phyloP scores from a whole-genome alignment of 2,113 vertebrate genomes.

The Ptyas mucosa region DNA sequence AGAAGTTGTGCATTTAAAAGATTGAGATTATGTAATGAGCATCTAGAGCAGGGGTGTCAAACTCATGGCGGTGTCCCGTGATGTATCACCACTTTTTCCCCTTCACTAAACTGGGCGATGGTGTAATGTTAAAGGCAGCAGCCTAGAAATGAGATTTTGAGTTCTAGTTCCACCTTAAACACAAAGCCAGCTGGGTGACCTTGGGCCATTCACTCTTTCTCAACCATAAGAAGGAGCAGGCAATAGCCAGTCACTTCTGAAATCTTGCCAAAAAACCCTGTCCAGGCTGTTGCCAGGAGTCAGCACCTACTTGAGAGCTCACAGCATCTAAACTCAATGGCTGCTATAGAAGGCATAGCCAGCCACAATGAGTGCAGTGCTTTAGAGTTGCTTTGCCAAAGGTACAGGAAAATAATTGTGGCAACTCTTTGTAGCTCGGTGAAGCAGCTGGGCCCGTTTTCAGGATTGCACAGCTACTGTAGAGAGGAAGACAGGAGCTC shows the following conservation, averaged over 20 bases:
- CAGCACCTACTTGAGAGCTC: not conserved
- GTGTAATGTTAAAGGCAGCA: not conserved
- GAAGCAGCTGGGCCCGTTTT: not conserved
- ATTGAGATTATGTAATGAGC: not conserved
- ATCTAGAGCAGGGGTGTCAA: not conserved
- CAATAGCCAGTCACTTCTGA: not conserved
- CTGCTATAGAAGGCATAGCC: not conserved
- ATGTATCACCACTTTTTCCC: too few species aligned
- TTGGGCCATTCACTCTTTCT: not conserved
- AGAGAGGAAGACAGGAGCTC: not conserved
- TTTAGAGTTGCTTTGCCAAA: not conserved
- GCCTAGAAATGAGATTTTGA: not conserved
- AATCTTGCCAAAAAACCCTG: not conserved
- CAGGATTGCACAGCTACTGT: not conserved
- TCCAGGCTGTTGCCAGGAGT: not conserved
- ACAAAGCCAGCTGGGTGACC: not conserved
- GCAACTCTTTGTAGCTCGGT: not conserved
- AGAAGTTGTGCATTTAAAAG: not conserved
- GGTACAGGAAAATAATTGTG: not conserved
- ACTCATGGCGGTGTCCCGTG: too few species aligned
- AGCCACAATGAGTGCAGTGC: not conserved
- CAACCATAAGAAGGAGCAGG: not conserved
- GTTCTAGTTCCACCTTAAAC: not conserved
- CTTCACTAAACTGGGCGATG: not conserved
- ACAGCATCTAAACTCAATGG: not conserved